These are phyloP conservation scores for Acromyrmex echinatior DNA, from an alignment of 1,140 invertebrate species.

Conservation along the genomic window DNA sequence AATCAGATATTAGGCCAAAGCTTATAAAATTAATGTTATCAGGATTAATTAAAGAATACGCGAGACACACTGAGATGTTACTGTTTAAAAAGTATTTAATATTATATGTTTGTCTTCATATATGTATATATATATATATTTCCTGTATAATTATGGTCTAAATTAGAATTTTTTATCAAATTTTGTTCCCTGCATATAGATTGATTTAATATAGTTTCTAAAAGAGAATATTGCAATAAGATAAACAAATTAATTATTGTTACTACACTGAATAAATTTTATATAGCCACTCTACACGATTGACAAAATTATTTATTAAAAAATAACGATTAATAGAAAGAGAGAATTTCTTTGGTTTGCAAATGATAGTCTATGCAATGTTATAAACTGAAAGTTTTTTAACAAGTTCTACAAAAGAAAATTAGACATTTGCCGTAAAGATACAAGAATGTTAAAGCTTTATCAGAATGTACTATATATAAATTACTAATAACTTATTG, in stretches of 20 bases:
- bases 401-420: conserved; percentile 4
- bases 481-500: conserved; percentile 24
- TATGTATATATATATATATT: not conserved
- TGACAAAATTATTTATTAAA: conserved; percentile 3
- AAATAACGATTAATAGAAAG: not conserved
- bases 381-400: conserved; percentile 36
- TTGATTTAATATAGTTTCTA: conserved; percentile 31
- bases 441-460: conserved; percentile 44
- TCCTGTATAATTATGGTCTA: not conserved
- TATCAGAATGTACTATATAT: not conserved
- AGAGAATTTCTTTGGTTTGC: conserved; percentile 9
- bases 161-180: conserved; percentile 20
- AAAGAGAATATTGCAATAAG: conserved; percentile 3
- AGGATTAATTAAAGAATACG: not conserved
- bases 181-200: not conserved
- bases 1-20: conserved; percentile 24
- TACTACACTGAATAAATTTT: conserved; percentile 44
- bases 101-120: conserved; percentile 21
- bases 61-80: conserved; percentile 48
- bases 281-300: not conserved
- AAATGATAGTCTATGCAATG: conserved; percentile 49
- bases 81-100: conserved; percentile 40
- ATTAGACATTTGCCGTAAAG: conserved; percentile 12
- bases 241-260: not conserved
- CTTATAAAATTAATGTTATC: not conserved